Conservation (phyloP, 2,888 invertebrate species). For the Agrotis segetum region DNA sequence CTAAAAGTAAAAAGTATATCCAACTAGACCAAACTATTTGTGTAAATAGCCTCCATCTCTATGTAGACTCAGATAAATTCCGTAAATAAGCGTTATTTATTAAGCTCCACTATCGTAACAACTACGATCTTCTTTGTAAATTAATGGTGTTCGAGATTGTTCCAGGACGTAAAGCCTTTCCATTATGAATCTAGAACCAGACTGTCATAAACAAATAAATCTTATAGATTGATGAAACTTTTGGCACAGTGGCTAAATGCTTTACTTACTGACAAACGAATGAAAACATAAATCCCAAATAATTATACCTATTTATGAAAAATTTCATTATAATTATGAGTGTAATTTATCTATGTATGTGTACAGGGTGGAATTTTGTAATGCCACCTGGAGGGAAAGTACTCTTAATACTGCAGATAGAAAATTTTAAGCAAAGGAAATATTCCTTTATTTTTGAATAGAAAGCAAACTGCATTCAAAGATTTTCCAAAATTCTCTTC, state of each 20-base stretch:
- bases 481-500: no score
- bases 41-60: conserved; percentile 25
- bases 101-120: conserved; percentile 11
- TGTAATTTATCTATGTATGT: no score
- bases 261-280: neutral
- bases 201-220: conserved; percentile 18
- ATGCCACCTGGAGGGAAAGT: no score
- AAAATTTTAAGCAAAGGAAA: no score
- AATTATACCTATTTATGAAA: neutral
- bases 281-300: neutral
- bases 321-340: neutral
- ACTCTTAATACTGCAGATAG: no score
- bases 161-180: conserved; percentile 1
- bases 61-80: conserved; percentile 27
- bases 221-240: neutral
- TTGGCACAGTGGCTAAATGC: neutral
- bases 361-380: no score
- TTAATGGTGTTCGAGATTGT: conserved; percentile 36
- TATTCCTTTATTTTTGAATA: no score
- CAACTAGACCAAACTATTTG: conserved; percentile 24
- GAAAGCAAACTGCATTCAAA: no score
- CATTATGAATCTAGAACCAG: conserved; percentile 12
- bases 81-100: conserved; percentile 51
- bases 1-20: conserved; percentile 34
- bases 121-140: conserved; percentile 25